phyloP scores from a whole-genome alignment of 2,888 invertebrate genomes.

The Fragum fragum region DNA sequence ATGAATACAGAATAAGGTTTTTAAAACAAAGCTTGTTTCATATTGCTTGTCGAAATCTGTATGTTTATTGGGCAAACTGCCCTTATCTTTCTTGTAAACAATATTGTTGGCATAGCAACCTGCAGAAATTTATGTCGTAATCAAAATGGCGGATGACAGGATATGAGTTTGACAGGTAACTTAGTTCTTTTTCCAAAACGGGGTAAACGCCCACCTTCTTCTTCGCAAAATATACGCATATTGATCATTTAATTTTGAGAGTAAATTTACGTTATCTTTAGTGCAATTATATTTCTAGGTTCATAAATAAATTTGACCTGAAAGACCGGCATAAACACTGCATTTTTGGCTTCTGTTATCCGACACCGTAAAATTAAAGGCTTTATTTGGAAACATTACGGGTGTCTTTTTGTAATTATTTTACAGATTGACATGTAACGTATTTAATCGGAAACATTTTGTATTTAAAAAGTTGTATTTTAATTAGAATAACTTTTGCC shows the following conservation, averaged over 20 bases:
- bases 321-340: neutral
- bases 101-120: slow-evolving; percentile 55
- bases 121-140: slow-evolving; percentile 66
- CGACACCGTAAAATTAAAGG: slow-evolving; percentile 6
- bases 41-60: too few species aligned
- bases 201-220: neutral
- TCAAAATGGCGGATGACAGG: slow-evolving; percentile 59
- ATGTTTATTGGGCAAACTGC: too few species aligned
- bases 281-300: neutral
- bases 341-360: slow-evolving; percentile 3
- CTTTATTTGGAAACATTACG: neutral
- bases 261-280: neutral
- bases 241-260: neutral
- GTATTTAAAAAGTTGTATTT: too few species aligned
- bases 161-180: slow-evolving; percentile 50
- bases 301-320: neutral
- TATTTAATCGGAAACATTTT: too few species aligned
- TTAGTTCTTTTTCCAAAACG: neutral
- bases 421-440: too few species aligned
- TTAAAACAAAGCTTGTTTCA: too few species aligned
- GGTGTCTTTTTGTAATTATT: too few species aligned
- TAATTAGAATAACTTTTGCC: neutral
- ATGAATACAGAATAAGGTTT: too few species aligned
- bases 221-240: neutral
- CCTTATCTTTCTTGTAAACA: slow-evolving; percentile 12